Conservation (phyloP, 2,113 vertebrate genomes). For the Hypanus sabinus region DNA sequence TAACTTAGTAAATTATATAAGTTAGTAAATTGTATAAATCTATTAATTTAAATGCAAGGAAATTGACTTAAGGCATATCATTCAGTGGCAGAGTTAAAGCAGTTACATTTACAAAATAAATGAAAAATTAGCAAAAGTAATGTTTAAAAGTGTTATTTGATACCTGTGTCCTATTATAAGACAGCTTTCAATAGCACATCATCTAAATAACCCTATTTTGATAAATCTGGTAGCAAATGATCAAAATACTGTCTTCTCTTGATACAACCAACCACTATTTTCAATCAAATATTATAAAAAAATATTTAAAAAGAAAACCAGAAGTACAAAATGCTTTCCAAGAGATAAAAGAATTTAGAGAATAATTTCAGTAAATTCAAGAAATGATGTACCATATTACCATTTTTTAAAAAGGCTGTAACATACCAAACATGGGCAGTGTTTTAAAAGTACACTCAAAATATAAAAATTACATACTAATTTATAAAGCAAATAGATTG, state of each 20-base stretch:
- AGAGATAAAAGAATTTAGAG: constrained; percentile 14
- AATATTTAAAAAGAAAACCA: not conserved
- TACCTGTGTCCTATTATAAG: not conserved
- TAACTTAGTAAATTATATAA: not conserved
- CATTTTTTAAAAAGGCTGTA: constrained; percentile 10
- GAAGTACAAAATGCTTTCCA: constrained; percentile 1
- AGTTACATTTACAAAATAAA: not conserved
- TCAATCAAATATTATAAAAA: not conserved
- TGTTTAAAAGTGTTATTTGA: not conserved
- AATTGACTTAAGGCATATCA: not conserved
- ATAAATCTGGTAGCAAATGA: not conserved
- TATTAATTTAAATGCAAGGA: not conserved
- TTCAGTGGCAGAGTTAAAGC: not conserved
- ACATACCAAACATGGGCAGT: not conserved
- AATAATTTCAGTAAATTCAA: constrained; percentile 27
- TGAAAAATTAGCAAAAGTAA: not conserved
- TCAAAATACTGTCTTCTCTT: not conserved
- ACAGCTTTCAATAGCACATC: not conserved
- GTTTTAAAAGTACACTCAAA: constrained; percentile 26
- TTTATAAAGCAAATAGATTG: constrained; percentile 19
- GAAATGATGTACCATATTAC: constrained; percentile 5
- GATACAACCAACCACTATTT: not conserved
- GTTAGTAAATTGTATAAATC: not conserved
- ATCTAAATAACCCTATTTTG: no score
- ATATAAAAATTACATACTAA: constrained; percentile 3